phyloP scores from a whole-genome alignment of 2,888 invertebrate species.

The Hesperia comma region DNA sequence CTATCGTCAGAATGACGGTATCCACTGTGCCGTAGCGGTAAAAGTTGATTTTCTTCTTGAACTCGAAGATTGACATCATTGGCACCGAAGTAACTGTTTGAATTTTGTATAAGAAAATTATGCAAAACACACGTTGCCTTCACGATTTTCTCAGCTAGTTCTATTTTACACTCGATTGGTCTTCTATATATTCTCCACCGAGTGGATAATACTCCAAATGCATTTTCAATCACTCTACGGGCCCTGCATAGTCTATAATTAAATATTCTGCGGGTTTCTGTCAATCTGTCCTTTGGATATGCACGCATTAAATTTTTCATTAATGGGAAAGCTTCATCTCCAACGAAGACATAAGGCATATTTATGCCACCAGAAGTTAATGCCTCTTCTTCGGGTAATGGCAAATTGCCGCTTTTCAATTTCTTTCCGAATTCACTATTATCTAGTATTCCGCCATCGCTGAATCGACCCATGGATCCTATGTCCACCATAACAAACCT shows the following conservation, averaged over 20 bases:
- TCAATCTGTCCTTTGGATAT: slow-evolving; percentile 18
- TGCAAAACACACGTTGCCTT: no score
- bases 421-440: slow-evolving; percentile 35
- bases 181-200: slow-evolving; percentile 36
- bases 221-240: slow-evolving; percentile 28
- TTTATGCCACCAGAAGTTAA: slow-evolving; percentile 20
- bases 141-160: slow-evolving; percentile 34
- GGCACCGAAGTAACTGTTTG: no score
- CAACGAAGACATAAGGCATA: slow-evolving; percentile 16
- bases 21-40: no score
- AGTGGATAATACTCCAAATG: slow-evolving; percentile 34
- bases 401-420: slow-evolving; percentile 34
- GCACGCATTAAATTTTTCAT: slow-evolving; percentile 26
- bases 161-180: slow-evolving; percentile 37
- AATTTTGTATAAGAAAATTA: no score
- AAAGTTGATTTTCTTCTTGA: no score
- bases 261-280: slow-evolving; percentile 10
- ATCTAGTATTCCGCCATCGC: slow-evolving; percentile 35
- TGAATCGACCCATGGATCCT: slow-evolving; percentile 35
- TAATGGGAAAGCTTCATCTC: slow-evolving; percentile 27
- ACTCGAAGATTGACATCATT: no score
- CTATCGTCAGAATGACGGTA: no score
- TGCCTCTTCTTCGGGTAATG: slow-evolving; percentile 37
- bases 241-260: slow-evolving; percentile 24
- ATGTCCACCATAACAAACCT: no score